Percentiles rank a stretch among this genome's conserved stretches.
Conservation (phyloP, 2,888 invertebrate species). For the Drosophila glabriapex region DNA sequence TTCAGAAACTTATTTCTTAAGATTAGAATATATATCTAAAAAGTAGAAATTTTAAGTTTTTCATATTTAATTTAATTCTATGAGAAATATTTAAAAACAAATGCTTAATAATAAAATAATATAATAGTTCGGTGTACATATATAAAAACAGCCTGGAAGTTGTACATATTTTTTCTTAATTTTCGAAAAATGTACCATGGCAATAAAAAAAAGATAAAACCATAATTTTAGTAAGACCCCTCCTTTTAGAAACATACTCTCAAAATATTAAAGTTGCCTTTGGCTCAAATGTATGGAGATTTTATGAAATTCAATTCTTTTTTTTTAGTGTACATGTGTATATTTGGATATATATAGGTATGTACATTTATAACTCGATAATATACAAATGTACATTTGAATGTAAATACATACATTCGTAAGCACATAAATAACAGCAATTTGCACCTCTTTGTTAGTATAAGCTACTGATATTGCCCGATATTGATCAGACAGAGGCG, state of each 20-base stretch:
- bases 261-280: neutral
- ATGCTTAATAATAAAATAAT: neutral
- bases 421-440: constrained; percentile 20
- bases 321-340: neutral
- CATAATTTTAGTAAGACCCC: neutral
- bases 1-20: no score
- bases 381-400: neutral
- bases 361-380: no score
- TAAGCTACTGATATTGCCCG: constrained; percentile 15
- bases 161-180: no score
- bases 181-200: no score
- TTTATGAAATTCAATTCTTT: neutral
- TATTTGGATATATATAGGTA: neutral
- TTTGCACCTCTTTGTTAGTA: constrained; percentile 58
- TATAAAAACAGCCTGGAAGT: neutral
- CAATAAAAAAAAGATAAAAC: neutral
- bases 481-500: constrained; percentile 25
- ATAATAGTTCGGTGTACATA: neutral
- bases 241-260: neutral
- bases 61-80: no score
- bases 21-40: no score
- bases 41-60: no score
- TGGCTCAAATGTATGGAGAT: neutral
- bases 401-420: neutral
- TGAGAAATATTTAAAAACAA: no score